These are phyloP conservation scores for Conops quadrifasciatus DNA, from an alignment of 2,888 invertebrate species.

Conservation along the genomic window DNA sequence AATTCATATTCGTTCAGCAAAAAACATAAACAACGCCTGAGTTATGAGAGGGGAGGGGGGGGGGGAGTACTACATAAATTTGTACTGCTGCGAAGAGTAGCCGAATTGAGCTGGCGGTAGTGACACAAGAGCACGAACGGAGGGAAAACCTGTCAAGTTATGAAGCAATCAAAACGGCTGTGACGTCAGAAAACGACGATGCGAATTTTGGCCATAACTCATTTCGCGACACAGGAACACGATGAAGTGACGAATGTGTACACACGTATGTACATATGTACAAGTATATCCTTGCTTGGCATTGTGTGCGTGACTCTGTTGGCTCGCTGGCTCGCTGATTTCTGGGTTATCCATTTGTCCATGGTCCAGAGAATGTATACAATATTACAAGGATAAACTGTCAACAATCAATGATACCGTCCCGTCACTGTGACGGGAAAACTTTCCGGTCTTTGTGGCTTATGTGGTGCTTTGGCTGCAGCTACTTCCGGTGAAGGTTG, in stretches of 20 bases:
- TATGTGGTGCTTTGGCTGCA: constrained; percentile 17
- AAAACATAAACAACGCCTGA: background rate
- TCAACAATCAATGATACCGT: no score
- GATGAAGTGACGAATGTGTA: background rate
- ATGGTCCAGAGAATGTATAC: no score
- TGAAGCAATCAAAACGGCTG: constrained; percentile 50
- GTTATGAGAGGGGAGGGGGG: background rate
- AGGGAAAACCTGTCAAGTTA: constrained; percentile 56
- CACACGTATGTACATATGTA: background rate
- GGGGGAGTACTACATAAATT: constrained; percentile 57
- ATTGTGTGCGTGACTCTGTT: constrained; percentile 10
- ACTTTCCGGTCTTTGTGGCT: background rate
- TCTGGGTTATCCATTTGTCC: no score
- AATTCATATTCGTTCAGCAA: no score
- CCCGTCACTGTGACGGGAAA: background rate
- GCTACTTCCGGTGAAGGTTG: background rate
- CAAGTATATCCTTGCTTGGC: background rate
- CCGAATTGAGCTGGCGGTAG: no score
- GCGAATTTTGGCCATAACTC: no score
- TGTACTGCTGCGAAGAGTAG: constrained; percentile 40
- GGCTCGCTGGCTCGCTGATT: constrained; percentile 17
- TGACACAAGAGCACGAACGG: background rate
- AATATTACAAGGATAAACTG: no score
- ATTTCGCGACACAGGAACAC: background rate
- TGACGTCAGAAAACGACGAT: no score